Conservation (phyloP, 2,797 vertebrate species). For the Novumbra hubbsi region DNA sequence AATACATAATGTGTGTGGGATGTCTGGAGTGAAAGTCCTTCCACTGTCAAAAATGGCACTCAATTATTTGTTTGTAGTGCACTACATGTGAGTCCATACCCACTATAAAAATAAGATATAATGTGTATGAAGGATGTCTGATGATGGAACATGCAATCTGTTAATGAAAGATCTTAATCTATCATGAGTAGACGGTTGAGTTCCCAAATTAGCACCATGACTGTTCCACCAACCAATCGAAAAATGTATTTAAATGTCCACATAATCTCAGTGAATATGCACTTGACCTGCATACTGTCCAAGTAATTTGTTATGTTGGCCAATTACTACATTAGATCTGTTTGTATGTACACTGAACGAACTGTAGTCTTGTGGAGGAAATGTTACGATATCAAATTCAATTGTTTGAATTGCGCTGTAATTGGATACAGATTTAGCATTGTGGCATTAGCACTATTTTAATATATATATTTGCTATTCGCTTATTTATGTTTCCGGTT, state of each 20-base stretch:
- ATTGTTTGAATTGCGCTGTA: neutral
- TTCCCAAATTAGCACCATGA: conserved; percentile 29
- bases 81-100: neutral
- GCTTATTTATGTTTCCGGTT: neutral
- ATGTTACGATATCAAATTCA: too few species aligned
- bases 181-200: conserved; percentile 30
- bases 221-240: neutral
- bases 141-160: too few species aligned
- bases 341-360: neutral
- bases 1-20: neutral
- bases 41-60: neutral
- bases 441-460: neutral
- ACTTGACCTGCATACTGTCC: neutral
- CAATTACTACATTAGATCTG: neutral
- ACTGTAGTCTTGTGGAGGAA: neutral
- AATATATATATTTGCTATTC: neutral
- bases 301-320: neutral
- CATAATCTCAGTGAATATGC: neutral
- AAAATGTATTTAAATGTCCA: conserved; percentile 9
- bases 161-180: conserved; percentile 11
- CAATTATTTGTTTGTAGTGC: neutral
- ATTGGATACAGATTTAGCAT: neutral
- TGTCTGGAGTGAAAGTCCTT: neutral
- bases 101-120: neutral
- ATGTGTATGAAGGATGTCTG: neutral